Evolutionary conservation across 2,888 invertebrate species (phyloP).

Genomic region (Anagyrus pseudococci): DNA sequence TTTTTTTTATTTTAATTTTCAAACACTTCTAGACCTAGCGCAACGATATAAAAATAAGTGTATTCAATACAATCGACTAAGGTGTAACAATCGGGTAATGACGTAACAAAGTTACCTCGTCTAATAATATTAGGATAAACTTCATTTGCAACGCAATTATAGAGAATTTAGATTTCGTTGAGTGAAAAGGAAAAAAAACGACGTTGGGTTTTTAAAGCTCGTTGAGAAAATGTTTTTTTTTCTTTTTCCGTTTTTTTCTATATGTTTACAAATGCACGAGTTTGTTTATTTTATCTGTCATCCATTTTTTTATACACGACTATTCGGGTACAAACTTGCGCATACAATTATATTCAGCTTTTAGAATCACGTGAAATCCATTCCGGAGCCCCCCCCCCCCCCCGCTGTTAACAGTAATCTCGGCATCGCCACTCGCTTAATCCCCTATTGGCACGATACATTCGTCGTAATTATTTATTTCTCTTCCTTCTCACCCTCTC

Average conservation of each 20-base stretch:
- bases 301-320: background rate
- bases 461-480: conserved; percentile 28
- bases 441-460: conserved; percentile 51
- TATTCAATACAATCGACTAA: no score
- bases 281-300: no score
- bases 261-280: conserved; percentile 1
- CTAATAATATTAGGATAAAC: no score
- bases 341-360: conserved; percentile 2
- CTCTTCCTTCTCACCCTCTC: background rate
- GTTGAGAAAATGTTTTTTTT: conserved; percentile 38
- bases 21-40: no score
- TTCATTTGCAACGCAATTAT: background rate
- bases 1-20: no score
- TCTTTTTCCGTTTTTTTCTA: conserved; percentile 4
- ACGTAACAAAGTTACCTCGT: no score
- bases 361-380: conserved; percentile 6
- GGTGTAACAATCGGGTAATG: no score
- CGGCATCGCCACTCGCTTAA: background rate
- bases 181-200: conserved; percentile 33
- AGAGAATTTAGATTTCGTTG: background rate
- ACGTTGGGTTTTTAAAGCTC: conserved; percentile 47
- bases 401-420: background rate
- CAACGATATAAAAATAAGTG: no score
- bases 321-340: conserved; percentile 12
- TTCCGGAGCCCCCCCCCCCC: no score